Evolutionary conservation across 2,797 vertebrate genomes (phyloP).

Genomic region (Pseudomugil tenellus): DNA sequence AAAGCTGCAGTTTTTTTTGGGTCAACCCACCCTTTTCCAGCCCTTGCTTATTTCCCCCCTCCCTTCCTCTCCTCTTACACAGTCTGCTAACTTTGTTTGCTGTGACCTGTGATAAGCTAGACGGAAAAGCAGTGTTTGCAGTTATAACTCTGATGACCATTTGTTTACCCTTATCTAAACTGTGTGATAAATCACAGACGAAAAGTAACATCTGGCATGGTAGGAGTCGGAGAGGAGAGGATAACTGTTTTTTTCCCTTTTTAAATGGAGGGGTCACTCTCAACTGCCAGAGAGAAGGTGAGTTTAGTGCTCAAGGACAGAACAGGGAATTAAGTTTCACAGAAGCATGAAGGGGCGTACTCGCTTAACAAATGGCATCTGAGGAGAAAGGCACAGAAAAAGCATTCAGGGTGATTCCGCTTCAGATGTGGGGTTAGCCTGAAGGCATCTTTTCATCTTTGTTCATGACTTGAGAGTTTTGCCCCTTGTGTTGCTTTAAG

Average conservation of each 20-base stretch:
- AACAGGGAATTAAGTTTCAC: slow-evolving; percentile 79
- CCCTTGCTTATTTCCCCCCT: too few relatives aligned
- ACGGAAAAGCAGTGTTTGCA: slow-evolving; percentile 75
- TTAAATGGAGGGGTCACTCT: slow-evolving; percentile 62
- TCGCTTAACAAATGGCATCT: slow-evolving; percentile 75
- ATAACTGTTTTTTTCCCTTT: slow-evolving; percentile 25
- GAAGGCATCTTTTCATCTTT: slow-evolving; percentile 72
- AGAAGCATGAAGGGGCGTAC: slow-evolving; percentile 71
- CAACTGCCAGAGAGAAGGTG: slow-evolving; percentile 59
- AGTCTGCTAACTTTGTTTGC: slow-evolving; percentile 68
- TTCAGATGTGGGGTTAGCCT: slow-evolving; percentile 71
- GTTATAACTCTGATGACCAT: slow-evolving; percentile 81
- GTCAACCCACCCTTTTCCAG: too few relatives aligned
- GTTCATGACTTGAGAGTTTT: slow-evolving; percentile 67
- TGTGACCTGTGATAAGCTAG: slow-evolving; percentile 76
- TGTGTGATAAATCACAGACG: slow-evolving; percentile 71
- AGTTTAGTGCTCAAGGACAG: slow-evolving; percentile 80
- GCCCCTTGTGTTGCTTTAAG: slow-evolving; percentile 63
- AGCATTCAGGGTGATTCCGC: slow-evolving; percentile 71
- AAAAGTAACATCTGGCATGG: slow-evolving; percentile 78
- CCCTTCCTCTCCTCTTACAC: slow-evolving; percentile 32
- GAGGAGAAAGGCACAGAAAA: slow-evolving; percentile 71
- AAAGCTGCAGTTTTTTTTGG: slow-evolving; percentile 31
- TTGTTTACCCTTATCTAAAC: slow-evolving; percentile 81
- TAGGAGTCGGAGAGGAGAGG: slow-evolving; percentile 48